Percentiles rank a stretch among this genome's conserved stretches.
Conservation (phyloP, 2,113 vertebrate genomes). For the Bufo bufo region DNA sequence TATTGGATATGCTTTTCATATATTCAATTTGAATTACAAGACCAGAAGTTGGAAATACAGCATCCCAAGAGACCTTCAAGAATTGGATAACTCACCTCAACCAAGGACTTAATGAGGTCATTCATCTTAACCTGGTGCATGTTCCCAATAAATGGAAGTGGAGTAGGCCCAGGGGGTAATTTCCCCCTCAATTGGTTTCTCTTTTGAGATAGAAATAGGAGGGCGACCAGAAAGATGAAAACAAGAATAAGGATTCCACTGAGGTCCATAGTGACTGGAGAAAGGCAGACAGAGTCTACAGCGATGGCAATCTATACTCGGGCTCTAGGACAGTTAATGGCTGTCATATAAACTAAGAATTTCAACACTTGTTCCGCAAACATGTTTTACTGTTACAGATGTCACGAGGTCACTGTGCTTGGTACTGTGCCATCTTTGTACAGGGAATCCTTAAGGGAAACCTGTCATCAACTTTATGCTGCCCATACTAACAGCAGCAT, state of each 20-base stretch:
- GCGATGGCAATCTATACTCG: not conserved
- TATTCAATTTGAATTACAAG: not conserved
- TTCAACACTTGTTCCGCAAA: slow-evolving; percentile 29
- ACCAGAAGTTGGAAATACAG: not conserved
- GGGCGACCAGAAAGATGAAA: not conserved
- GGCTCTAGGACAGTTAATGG: not conserved
- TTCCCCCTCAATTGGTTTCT: not conserved
- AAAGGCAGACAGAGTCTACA: not conserved
- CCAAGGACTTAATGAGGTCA: slow-evolving; percentile 57
- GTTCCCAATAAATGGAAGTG: slow-evolving; percentile 58
- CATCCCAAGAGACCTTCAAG: not conserved
- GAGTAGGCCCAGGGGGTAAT: slow-evolving; percentile 56
- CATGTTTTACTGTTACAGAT: slow-evolving; percentile 6
- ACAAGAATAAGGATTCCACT: slow-evolving; percentile 1
- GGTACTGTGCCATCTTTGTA: not conserved
- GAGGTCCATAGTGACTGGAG: slow-evolving; percentile 36
- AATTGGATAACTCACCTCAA: slow-evolving; percentile 44
- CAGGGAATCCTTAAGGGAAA: no score
- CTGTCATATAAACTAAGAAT: slow-evolving; percentile 6
- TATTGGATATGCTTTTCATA: not conserved
- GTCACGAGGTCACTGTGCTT: slow-evolving; percentile 8
- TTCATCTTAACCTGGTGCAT: slow-evolving; percentile 60
- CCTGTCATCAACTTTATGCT: no score
- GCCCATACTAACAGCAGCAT: no score
- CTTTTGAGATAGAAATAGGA: slow-evolving; percentile 13